phyloP scores from a whole-genome alignment of 1,140 invertebrate genomes.

The Araneus ventricosus region DNA sequence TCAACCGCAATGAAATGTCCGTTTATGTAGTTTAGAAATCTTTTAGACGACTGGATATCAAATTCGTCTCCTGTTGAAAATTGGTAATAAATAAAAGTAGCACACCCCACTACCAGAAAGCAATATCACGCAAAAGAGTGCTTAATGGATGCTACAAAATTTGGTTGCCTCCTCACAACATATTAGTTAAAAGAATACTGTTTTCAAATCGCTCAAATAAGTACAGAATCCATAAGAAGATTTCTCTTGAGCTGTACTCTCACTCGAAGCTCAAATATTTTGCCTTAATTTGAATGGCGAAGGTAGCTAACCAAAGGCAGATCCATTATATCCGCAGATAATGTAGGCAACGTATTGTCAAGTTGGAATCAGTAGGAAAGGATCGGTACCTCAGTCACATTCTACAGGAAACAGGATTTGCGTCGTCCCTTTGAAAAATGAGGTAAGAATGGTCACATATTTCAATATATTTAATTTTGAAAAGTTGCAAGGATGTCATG shows the following conservation, averaged over 20 bases:
- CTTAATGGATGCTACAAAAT: neutral
- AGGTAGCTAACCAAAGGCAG: constrained; percentile 30
- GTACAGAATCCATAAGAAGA: neutral
- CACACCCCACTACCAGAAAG: no score
- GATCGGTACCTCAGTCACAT: neutral
- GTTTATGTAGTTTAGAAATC: no score
- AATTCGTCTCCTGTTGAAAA: no score
- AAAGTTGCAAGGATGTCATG: neutral
- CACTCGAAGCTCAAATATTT: constrained; percentile 33
- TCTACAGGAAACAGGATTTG: neutral
- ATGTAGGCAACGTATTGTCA: neutral
- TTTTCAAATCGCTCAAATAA: neutral
- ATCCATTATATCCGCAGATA: neutral
- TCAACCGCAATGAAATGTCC: no score
- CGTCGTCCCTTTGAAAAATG: neutral
- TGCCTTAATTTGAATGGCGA: constrained; percentile 9
- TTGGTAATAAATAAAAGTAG: no score
- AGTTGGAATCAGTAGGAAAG: neutral
- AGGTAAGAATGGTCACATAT: constrained; percentile 2
- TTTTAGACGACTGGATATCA: no score
- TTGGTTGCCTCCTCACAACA: neutral
- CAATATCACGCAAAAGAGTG: no score
- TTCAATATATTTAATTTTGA: neutral
- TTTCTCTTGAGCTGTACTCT: neutral
- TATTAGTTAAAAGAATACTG: neutral